phyloP scores from a whole-genome alignment of 2,888 invertebrate species.

The Eilema griseolum region DNA sequence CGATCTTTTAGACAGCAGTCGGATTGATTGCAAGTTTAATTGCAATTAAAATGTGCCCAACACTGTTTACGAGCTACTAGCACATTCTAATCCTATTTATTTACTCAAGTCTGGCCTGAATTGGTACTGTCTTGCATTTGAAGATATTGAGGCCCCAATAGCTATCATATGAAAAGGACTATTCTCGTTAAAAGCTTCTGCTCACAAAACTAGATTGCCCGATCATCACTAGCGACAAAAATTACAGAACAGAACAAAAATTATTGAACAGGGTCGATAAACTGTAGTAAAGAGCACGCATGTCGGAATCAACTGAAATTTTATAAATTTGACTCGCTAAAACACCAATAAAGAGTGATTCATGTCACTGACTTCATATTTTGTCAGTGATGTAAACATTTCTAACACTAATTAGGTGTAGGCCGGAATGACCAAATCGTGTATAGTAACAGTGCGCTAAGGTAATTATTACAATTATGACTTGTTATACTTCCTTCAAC shows the following conservation, averaged over 20 bases:
- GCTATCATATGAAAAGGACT: background rate
- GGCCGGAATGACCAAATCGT: constrained; percentile 30
- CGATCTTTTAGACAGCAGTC: too few relatives aligned
- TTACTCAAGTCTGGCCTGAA: background rate
- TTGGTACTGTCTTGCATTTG: background rate
- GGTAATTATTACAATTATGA: constrained; percentile 18
- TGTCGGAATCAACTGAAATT: background rate
- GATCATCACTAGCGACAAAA: too few relatives aligned
- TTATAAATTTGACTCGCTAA: background rate
- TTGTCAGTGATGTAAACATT: constrained; percentile 38
- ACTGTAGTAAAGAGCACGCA: background rate
- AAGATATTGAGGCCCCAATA: background rate
- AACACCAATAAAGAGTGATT: constrained; percentile 28
- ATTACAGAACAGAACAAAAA: too few relatives aligned
- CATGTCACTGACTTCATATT: constrained; percentile 29
- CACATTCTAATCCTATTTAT: background rate
- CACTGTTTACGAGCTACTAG: background rate
- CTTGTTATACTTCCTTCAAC: constrained; percentile 5
- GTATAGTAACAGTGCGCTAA: constrained; percentile 40
- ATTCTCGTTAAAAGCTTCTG: background rate
- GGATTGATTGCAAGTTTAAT: too few relatives aligned
- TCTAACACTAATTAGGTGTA: constrained; percentile 37
- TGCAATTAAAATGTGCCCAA: too few relatives aligned
- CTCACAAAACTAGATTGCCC: background rate
- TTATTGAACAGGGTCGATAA: too few relatives aligned